Evolutionary conservation across 2,113 vertebrate species (phyloP).

Genomic region (Megaceryle maxima): DNA sequence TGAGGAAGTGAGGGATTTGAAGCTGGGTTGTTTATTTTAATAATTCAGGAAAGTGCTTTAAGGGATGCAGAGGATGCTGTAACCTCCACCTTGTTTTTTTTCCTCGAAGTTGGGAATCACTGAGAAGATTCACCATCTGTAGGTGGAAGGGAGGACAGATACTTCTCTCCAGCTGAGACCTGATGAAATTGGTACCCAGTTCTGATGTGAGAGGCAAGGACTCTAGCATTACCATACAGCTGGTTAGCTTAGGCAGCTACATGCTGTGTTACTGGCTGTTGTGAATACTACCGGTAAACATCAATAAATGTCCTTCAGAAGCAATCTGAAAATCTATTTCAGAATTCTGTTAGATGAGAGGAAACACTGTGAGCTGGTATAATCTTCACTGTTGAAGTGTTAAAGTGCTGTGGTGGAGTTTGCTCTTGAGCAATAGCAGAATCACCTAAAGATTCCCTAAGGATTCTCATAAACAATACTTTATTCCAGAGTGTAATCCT

Average conservation of each 20-base stretch:
- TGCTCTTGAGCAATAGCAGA: not conserved
- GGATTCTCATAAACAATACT: not conserved
- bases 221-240: not conserved
- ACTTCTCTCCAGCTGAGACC: not conserved
- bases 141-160: not conserved
- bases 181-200: not conserved
- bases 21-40: not conserved
- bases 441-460: not conserved
- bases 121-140: not conserved
- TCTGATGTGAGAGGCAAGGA: not conserved
- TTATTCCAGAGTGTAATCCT: not conserved
- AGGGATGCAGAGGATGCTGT: not conserved
- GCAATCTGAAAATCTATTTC: not conserved
- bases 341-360: not conserved
- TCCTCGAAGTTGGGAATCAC: not conserved
- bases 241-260: not conserved
- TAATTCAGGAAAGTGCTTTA: not conserved
- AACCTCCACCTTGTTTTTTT: not conserved
- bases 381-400: not conserved
- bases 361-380: not conserved
- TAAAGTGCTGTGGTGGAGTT: accelerated
- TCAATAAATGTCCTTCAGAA: not conserved
- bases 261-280: not conserved
- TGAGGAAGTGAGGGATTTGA: not conserved
- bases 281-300: not conserved